Percentiles rank a stretch among this genome's conserved stretches.
Conservation (phyloP, 2,113 vertebrate genomes). For the Callaeas wilsoni region DNA sequence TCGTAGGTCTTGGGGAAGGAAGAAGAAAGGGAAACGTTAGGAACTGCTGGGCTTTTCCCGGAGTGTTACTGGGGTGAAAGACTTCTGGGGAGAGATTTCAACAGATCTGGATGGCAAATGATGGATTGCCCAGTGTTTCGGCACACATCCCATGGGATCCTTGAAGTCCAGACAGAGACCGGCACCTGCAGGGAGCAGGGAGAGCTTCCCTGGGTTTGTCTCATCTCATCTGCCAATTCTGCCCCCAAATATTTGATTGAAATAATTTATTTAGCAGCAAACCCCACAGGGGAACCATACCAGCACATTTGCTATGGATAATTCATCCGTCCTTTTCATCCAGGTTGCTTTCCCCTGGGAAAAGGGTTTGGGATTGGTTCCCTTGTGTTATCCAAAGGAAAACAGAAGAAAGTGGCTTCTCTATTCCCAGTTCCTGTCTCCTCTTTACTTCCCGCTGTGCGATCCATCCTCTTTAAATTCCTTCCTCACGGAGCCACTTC, state of each 20-base stretch:
- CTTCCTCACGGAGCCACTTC: neutral
- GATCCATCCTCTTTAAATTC: neutral
- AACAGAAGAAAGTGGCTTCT: neutral
- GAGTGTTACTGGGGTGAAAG: no score
- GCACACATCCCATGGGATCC: neutral
- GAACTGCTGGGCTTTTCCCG: neutral
- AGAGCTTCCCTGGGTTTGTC: neutral
- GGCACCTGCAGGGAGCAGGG: neutral
- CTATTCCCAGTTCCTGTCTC: neutral
- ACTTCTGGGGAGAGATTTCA: neutral
- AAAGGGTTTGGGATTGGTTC: neutral
- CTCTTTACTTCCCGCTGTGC: neutral
- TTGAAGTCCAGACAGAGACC: neutral
- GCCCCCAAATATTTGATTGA: neutral
- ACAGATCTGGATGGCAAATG: accelerated
- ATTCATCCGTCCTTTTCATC: neutral
- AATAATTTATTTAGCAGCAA: neutral
- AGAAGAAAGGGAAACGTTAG: neutral
- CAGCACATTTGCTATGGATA: neutral
- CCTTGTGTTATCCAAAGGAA: neutral
- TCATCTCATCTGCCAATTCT: neutral
- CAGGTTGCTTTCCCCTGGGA: neutral
- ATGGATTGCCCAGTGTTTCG: neutral
- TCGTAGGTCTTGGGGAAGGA: slow-evolving; percentile 85
- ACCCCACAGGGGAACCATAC: neutral